phyloP scores from a whole-genome alignment of 2,797 vertebrate species.

The Macrochelys suwanniensis region DNA sequence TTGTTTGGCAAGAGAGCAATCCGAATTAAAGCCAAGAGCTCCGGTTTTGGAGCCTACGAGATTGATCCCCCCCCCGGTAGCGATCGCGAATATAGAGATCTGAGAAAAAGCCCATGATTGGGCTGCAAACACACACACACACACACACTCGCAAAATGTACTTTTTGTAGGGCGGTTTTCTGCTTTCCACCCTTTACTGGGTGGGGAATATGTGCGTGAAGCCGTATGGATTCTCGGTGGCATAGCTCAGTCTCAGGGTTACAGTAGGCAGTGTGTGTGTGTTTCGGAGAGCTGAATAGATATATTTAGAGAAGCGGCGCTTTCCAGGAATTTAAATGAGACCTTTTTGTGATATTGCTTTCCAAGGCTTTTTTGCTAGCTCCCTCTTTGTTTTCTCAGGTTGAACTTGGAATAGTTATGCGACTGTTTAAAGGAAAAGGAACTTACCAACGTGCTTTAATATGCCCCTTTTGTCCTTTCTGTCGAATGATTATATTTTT shows the following conservation, averaged over 20 bases:
- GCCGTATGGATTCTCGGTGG: neutral
- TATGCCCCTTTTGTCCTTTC: slow-evolving; percentile 15
- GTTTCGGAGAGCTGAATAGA: slow-evolving; percentile 55
- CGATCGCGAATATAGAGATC: neutral
- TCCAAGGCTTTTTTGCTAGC: slow-evolving; percentile 54
- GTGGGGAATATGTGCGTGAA: neutral
- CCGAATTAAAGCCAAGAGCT: neutral
- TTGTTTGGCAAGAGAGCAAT: neutral
- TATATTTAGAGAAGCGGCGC: slow-evolving; percentile 67
- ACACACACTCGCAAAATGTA: neutral
- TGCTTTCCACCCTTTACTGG: neutral
- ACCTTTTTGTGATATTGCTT: slow-evolving; percentile 52
- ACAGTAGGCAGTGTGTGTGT: neutral
- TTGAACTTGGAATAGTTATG: slow-evolving; percentile 57
- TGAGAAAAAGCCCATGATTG: too few relatives aligned
- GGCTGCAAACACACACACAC: neutral
- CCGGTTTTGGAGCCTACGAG: slow-evolving; percentile 25
- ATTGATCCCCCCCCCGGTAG: neutral
- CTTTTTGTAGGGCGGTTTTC: neutral
- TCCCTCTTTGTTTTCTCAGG: slow-evolving; percentile 62
- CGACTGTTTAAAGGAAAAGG: slow-evolving; percentile 1
- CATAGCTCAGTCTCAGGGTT: neutral
- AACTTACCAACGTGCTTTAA: slow-evolving; percentile 38
- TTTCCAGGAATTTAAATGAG: slow-evolving; percentile 85
- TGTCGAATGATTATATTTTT: slow-evolving; percentile 11